phyloP scores from a whole-genome alignment of 2,888 invertebrate species.

The Helleia helle region DNA sequence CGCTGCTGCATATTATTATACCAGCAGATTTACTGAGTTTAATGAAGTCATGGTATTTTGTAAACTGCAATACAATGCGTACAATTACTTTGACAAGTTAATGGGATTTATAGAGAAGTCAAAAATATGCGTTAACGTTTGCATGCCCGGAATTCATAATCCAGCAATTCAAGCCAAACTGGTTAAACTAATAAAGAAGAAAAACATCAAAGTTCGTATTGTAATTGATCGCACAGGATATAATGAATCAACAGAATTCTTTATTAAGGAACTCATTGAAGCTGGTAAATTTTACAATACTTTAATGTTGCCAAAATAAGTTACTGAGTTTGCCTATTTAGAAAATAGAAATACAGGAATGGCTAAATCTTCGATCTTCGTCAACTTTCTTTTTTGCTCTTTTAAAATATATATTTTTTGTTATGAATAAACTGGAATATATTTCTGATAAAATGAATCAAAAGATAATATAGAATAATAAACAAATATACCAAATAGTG shows the following conservation, averaged over 20 bases:
- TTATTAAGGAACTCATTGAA: constrained; percentile 53
- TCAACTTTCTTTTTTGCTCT: no score
- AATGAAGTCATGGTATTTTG: constrained; percentile 70
- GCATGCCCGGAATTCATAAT: constrained; percentile 65
- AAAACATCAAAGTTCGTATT: constrained; percentile 49
- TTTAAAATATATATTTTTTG: no score
- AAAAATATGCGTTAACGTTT: constrained; percentile 47
- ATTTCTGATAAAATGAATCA: no score
- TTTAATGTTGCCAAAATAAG: not conserved
- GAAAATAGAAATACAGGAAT: not conserved
- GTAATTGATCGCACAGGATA: constrained; percentile 55
- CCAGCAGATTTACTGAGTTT: constrained; percentile 43
- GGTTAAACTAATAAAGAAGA: constrained; percentile 45
- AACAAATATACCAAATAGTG: no score
- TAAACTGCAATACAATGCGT: constrained; percentile 59
- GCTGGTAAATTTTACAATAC: constrained; percentile 38
- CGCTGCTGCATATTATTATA: constrained; percentile 58
- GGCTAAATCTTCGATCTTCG: no score
- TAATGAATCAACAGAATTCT: constrained; percentile 50
- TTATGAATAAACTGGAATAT: no score
- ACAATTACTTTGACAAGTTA: constrained; percentile 60
- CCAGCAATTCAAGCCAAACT: constrained; percentile 59
- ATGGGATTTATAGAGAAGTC: constrained; percentile 58
- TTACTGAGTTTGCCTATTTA: not conserved
- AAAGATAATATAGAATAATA: no score